These are phyloP conservation scores for Pachyramphus minor DNA, from an alignment of 2,113 vertebrate genomes.

Conservation along the genomic window DNA sequence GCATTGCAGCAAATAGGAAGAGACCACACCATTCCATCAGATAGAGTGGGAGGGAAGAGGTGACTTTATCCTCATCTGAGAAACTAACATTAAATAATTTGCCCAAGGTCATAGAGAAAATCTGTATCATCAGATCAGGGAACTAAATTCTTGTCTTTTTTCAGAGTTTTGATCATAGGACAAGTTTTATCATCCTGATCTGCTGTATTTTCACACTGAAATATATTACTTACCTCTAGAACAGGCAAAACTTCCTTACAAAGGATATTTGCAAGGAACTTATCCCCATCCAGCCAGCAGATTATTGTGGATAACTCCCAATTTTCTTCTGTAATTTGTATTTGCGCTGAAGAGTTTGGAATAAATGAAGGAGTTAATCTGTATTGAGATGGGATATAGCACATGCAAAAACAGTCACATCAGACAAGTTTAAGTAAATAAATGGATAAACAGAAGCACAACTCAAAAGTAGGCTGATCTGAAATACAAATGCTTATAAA, in stretches of 20 bases:
- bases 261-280: neutral
- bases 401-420: neutral
- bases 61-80: constrained; percentile 5
- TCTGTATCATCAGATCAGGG: neutral
- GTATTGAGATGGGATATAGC: neutral
- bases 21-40: neutral
- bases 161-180: neutral
- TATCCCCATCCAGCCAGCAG: neutral
- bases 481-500: neutral
- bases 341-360: neutral
- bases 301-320: neutral
- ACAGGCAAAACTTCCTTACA: neutral
- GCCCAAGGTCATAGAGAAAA: neutral
- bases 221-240: neutral
- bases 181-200: neutral
- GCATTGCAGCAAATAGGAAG: neutral
- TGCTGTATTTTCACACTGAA: neutral
- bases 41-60: neutral
- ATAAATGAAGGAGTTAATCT: neutral
- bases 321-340: neutral
- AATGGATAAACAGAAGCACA: neutral
- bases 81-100: neutral
- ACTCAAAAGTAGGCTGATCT: neutral
- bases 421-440: neutral
- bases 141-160: neutral